Conservation (phyloP, 2,113 vertebrate species). For the Chrysemys picta region DNA sequence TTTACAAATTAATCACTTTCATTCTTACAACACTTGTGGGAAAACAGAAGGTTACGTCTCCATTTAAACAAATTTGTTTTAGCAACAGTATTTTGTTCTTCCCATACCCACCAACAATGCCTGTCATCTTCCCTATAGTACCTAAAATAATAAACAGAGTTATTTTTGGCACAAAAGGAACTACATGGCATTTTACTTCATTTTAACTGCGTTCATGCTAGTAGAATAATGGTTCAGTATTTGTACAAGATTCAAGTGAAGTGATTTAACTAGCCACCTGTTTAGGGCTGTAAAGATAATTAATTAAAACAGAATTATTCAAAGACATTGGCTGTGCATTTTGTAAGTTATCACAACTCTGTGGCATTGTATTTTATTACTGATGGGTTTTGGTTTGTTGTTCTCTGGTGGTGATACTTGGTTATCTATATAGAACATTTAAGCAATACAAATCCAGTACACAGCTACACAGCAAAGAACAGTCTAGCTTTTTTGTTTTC, state of each 20-base stretch:
- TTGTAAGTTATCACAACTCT: not conserved
- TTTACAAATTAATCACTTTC: not conserved
- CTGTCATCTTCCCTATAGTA: not conserved
- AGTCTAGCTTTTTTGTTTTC: accelerated
- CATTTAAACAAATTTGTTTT: not conserved
- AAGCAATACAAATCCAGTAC: not conserved
- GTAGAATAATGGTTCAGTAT: not conserved
- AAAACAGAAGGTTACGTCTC: not conserved
- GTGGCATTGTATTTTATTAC: not conserved
- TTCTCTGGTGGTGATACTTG: not conserved
- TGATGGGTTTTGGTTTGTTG: not conserved
- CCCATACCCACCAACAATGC: not conserved
- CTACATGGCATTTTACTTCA: not conserved
- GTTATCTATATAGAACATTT: not conserved
- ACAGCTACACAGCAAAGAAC: not conserved
- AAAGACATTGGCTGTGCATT: not conserved
- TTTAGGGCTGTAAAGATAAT: not conserved
- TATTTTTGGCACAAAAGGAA: not conserved
- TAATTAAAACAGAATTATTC: not conserved
- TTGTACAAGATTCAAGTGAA: not conserved
- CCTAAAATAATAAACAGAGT: not conserved
- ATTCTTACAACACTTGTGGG: not conserved
- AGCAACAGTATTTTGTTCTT: not conserved
- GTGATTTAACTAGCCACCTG: not conserved
- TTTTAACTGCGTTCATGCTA: not conserved